Base-by-base conservation (phyloP, 2,113 vertebrate genomes). In the Hydrochoerus hydrochaeris region DNA sequence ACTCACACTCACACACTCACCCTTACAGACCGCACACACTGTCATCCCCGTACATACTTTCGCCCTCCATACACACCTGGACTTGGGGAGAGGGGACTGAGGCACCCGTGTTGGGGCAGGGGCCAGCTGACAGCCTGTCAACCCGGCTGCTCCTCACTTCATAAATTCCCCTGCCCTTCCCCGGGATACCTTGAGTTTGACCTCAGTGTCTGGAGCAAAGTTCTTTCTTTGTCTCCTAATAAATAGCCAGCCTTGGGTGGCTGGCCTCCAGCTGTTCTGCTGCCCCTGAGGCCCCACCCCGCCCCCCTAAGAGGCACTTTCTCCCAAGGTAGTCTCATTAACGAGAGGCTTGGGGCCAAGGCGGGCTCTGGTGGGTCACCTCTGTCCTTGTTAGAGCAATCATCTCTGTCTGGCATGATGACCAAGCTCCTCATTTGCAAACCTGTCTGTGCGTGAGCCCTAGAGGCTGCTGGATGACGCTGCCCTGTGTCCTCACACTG, bases 281-380 rank as follows among this genome's bases (percentile, higher is more conserved):
- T 2, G 57, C 62, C 95, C 71, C 49, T 41, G 44, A 3, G 1
- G 57, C 95, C 90, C 91, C 73, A 82, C 84, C 89, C 85, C 57
- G 13, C 83, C 46, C 85, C 94, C 95, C 96, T n/a, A 38, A 46
- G 92, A 96, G 91, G 54, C 20, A 26, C 85, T 92, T 90, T 97
- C 97, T 97, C 97, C 83, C 91, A 46, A 63, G 95, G 97, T 97
- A 97, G 97, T 95, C 98, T 98, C 98, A 97, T 98, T 98, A 98
- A 96, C 87, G 26, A 69, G 44, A 96, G 78, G 95, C 96, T 96
- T 91, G 96, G 92, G 96, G 97, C 96, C 93, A 88, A 95, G 81
- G 73, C 69, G 32, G 77, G 94, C 73, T 91, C 88, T 87, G 46
- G 75, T 52, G 30, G 28, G 83, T 89, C 94, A 95, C 95, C 94